A percentile compares a stretch with the other conserved stretches of the same genome.
Evolutionary conservation across 2,797 vertebrate genomes (phyloP).

Genomic region (Zenarchopterus dispar): DNA sequence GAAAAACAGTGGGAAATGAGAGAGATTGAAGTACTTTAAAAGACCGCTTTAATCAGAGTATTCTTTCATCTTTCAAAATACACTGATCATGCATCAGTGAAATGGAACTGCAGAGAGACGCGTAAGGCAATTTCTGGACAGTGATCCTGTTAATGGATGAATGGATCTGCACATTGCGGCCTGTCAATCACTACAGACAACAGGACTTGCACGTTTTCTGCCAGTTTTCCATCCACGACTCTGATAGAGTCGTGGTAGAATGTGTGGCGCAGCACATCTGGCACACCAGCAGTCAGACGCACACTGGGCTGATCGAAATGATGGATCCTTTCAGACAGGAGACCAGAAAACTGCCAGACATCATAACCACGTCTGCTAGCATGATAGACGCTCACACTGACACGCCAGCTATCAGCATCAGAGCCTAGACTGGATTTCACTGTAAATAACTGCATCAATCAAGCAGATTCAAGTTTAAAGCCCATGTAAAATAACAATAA

Average conservation of each 20-base stretch:
- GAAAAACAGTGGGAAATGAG: constrained; percentile 47
- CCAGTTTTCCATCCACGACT: too few species aligned
- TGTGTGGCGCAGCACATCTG: constrained; percentile 6
- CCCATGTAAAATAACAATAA: too few species aligned
- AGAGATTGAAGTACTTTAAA: constrained; percentile 52
- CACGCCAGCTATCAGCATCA: too few species aligned
- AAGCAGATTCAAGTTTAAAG: too few species aligned
- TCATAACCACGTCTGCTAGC: constrained; percentile 36
- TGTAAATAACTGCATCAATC: too few species aligned
- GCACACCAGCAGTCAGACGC: background rate
- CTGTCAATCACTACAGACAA: constrained; percentile 8
- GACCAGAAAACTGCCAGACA: constrained; percentile 31
- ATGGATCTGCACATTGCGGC: constrained; percentile 8
- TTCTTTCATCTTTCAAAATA: constrained; percentile 71
- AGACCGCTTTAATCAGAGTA: constrained; percentile 62
- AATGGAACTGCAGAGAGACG: constrained; percentile 18
- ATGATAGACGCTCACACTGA: too few species aligned
- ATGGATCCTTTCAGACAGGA: constrained; percentile 7
- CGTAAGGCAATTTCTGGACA: constrained; percentile 16
- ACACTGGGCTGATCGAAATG: constrained; percentile 7
- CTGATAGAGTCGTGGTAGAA: background rate
- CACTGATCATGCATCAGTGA: constrained; percentile 48
- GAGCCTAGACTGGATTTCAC: too few species aligned
- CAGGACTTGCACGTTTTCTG: background rate
- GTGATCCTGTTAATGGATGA: constrained; percentile 22